Evolutionary conservation across 23 tunicate genomes (phyloP).

Genomic region (Halocynthia roretzi): DNA sequence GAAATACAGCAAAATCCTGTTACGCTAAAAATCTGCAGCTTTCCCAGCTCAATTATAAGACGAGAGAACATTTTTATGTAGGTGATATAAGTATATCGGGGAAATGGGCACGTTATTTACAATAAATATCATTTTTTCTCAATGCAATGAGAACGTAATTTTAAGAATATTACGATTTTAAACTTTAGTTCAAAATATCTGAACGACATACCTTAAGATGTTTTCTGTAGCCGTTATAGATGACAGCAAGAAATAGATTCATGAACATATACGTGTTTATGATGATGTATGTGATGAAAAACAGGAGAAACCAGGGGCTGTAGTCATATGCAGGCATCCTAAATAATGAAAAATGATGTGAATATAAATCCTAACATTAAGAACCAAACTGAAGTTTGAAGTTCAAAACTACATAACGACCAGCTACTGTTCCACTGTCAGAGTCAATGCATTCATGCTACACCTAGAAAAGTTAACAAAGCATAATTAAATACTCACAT

Average conservation of each 20-base stretch:
- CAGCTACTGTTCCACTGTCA: background rate
- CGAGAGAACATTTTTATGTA: too few relatives aligned
- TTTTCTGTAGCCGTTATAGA: conserved; percentile 83
- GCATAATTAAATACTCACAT: conserved; percentile 41
- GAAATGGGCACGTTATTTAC: background rate
- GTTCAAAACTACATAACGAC: background rate
- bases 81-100: too few relatives aligned
- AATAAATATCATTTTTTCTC: background rate
- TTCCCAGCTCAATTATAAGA: too few relatives aligned
- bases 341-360: conserved; percentile 7
- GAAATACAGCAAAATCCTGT: background rate
- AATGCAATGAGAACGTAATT: background rate
- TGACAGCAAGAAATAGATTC: conserved; percentile 93
- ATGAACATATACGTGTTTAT: conserved; percentile 97
- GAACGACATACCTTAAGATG: conserved; percentile 56
- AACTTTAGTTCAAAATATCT: background rate
- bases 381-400: background rate
- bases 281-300: conserved; percentile 85
- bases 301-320: conserved; percentile 81
- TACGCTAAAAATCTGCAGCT: background rate
- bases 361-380: background rate
- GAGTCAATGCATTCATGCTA: background rate
- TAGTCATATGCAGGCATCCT: conserved; percentile 98
- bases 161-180: background rate
- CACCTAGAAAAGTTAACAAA: too few relatives aligned